Base-by-base conservation (phyloP, 2,797 vertebrate species). In the Cyclopterus lumpus region DNA sequence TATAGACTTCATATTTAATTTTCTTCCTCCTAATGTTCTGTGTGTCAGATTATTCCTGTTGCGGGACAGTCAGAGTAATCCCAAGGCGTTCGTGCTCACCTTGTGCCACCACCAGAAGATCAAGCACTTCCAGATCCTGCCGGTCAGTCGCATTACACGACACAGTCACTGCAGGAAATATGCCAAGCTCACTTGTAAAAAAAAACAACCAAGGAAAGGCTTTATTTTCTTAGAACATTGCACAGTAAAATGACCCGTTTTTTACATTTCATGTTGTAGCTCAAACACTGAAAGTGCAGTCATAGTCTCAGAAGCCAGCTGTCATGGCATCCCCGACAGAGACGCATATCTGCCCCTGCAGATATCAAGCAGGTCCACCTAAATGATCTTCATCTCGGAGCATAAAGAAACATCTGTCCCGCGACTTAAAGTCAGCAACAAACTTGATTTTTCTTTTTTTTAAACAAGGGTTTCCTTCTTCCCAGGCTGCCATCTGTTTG, bases 61-160 rank as follows among this genome's bases (percentile, higher is more conserved):
- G 79, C 96, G 98, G 85, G 98, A 99, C 94, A 99, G 98, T 94
- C 98, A 99, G 94, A 99, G 98, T 89, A 99, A 98, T 88, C 97
- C 98, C 91, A 99, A 97, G 95, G 97, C 98, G 2, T 99, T 99
- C 82, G 98, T 99, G 85, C 97, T 99, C 87, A 99, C 98, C 1
- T 93, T 99, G 92, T 99, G 97, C 93, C 97, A 99, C 91, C 97
- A 99, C 93, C 98, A 99, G 95, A 99, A 99, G 94, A 98, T 99
- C 89, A 99, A 97, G 89, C 98, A 99, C 94, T 99, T 99, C 95
- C 98, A 99, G 93, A 99, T 99, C 85, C 90, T 99, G 72, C 97
- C 97, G 82, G 98, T 99, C 86, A 97, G 97, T 96, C 77, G 26
- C 49, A 24, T n/a, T 1, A 51, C 42, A 58, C 60, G 59, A n/a